Base-by-base conservation (phyloP, 2,797 vertebrate species). In the Siniperca scherzeri region DNA sequence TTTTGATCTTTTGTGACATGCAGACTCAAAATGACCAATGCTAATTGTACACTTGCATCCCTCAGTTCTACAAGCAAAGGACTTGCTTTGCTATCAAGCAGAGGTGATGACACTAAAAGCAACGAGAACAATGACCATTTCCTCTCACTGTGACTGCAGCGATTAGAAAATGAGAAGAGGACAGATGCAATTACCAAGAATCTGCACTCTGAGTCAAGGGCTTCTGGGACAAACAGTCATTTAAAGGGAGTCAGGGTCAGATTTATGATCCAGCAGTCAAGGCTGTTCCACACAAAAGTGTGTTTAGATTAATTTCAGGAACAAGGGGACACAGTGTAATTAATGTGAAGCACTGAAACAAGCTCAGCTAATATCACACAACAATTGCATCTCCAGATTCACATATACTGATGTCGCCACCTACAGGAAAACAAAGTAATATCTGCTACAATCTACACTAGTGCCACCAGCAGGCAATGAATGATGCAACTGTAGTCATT, bases 181-280 rank as follows among this genome's bases (percentile, higher is more conserved):
- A 60, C 44, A 42, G 33, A 82, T 59, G 71, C 65, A 85, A 77
- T 81, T 83, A 78, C 56, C 33, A 55, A 33, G 33, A 66, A 81
- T 71, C 17, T 13, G 48, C 52, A 78, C 52, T 66, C 60, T 76
- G 46, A 81, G 36, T 66, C 40, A 59, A 83, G 67, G 61, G 56
- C 76, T 44, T 66, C 52, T 61, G 66, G 74, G 70, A 71, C 38
- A 79, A 66, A 85, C 40, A 61, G 56, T 42, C 38, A 62, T 50
- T 85, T 44, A 60, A 25, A 52, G 30, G 55, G 19, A 60, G 13
- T 30, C 19, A 16, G 50, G 36, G 40, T 70, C 66, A 56, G 61
- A 82, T 77, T 68, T 36, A 77, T 77, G 72, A 71, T 60, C 27
- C 60, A 48, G 59, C 16, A 70, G 30, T 75, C 52, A 78, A 52